Base-by-base conservation (phyloP, 2,888 invertebrate species). In the Agrenia bidenticulata region DNA sequence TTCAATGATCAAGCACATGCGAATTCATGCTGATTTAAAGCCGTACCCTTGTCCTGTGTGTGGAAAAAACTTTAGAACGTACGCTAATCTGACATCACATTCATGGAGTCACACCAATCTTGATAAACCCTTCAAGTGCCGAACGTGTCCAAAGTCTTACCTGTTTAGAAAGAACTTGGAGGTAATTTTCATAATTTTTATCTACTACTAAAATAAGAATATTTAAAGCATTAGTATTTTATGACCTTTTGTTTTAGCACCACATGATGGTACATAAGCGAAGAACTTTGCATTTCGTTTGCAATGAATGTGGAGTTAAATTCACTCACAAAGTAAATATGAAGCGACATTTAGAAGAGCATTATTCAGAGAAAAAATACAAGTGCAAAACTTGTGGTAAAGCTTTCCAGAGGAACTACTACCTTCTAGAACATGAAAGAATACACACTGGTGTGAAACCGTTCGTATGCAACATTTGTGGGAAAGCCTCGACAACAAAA, bases 71-170 rank as follows among this genome's bases (percentile, higher is more conserved):
- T 93, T 93, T 82, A 89, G 89, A 75, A 92, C 92, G 74, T 91
- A 91, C 79, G 93, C 92, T 90, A 93, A 93, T 82, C 83, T 93
- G 59, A 90, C 92, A 79, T 84, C 91, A 75, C 93, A 94, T 81
- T 87, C 89, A 73, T 92, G 92, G 92, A 91, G 90, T 58, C 93
- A 94, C 81, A 88, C 88, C 59, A 87, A 92, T 69, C 88, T 89
- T 17, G 85, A 89, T 27, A 92, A 92, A 78, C 93, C 93, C 0
- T 92, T 84, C 82, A 92, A 92, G 79, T 93, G 93, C 81, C 85
- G 85, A 71, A 84, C 88, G 75, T 93, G 93, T 80, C 89, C 89
- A 77, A 88, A 89, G 64, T 92, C 92, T 19, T 93, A 92, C 81
- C 87, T 92, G 64, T 85, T 92, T 9, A 88, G 89, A 77, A 84